Evolutionary conservation across 2,113 vertebrate species (phyloP), one percentile per base, ranked within the genome.

Genomic region (Poecilia latipinna): DNA sequence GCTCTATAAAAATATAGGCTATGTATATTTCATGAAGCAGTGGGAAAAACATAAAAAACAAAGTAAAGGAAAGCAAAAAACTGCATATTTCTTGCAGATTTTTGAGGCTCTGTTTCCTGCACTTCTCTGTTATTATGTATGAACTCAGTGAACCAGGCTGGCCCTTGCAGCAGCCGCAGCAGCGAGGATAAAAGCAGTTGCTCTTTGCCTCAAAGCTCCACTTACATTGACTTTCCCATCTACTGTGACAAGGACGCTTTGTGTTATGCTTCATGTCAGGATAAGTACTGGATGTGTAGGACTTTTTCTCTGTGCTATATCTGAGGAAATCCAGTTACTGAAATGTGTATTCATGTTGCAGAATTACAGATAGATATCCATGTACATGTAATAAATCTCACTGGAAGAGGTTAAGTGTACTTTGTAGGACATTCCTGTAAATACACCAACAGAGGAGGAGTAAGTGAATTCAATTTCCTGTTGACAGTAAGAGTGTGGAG

Each of bases 131-230:
- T 70, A 6, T 76, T 63, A n/a, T 29, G 8, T 7, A 28, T 85
- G 85, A 88, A 86, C 83, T 54, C 68, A 0, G 70, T 84, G 72
- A 90, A 86, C 87, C 78, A 19, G 32, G 57, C 65, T 66, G 64
- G 37, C 61, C 44, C 70, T 79, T 22, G 5, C 65, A 83, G 73
- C 74, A 42, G 51, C 61, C 82, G 73, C 0, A 42, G 51, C 61
- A 83, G 73, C 0, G 42, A 83, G 65, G 77, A 90, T 84, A 75
- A 86, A 87, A 90, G 65, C 8, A 24, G 24, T 57, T 0, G 10
- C 51, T 24, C 70, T 79, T 77, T 72, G 77, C 75, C 65, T 51
- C 24, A 24, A 51, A 70, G 31, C 68, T 75, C 35, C 68, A 15
- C 64, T 85, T 76, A 80, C 82, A 86, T 81, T 66, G 76, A 72